Base-by-base conservation (phyloP, 2,797 vertebrate species). In the Galaxias olidus region DNA sequence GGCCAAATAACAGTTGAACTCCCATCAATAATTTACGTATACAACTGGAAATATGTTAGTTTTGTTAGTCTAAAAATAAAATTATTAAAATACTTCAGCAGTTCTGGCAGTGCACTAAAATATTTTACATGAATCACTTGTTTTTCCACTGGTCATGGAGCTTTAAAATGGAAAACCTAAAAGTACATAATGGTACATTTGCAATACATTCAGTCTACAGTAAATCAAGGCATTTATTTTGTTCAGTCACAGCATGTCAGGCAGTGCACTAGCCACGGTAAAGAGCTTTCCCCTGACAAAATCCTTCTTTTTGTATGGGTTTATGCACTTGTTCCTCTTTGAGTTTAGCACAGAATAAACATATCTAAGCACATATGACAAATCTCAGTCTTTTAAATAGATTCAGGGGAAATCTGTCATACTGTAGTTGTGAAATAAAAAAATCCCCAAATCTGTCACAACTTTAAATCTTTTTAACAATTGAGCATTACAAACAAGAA, bases 171-270 rank as follows among this genome's bases (percentile, higher is more conserved):
- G n/a, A n/a, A n/a, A n/a, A n/a, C n/a, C n/a, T 55, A 52, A 18
- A 19, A 19, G 47, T 49, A 48, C 52, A 55, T 9, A 55, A 61
- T 15, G 13, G 13, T 30, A 41, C 46, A 30, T 61, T 49, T 20
- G 19, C 60, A 68, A 87, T 48, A 89, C 88, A 90, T 90, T 90
- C 87, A 88, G 51, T 84, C 76, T 75, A 81, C n/a, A n/a, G n/a
- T n/a, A n/a, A 76, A 82, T 80, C 75, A 84, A 86, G 84, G 83
- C 82, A 69, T 84, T 73, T 74, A 58, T 63, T 72, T 54, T 76
- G 30, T 61, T 72, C 77, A 46, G 55, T 62, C 59, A 53, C 11
- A 9, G 20, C 68, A 78, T 58, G 12, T 77, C 75, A 59, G 67
- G 68, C 61, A 46, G 64, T 53, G 74, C 73, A 80, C 78, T 77